These are phyloP conservation scores for Vultur gryphus DNA, from an alignment of 2,797 vertebrate genomes.

Conservation along the genomic window DNA sequence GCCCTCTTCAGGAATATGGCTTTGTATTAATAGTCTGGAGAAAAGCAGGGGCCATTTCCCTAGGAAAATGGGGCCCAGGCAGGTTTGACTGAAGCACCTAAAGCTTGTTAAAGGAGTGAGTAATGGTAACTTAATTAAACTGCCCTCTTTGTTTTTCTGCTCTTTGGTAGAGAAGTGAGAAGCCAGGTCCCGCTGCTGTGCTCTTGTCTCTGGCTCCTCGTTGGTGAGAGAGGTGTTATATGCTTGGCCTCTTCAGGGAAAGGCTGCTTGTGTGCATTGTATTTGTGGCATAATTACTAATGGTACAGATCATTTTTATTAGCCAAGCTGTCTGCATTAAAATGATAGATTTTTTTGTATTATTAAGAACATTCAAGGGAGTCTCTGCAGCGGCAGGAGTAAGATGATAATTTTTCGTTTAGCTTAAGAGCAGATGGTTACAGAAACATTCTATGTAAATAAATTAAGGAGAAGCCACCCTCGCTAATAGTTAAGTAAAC, in stretches of 20 bases:
- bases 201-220: neutral
- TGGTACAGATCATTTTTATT: constrained; percentile 78
- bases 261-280: constrained; percentile 59
- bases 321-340: constrained; percentile 75
- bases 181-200: neutral
- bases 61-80: neutral
- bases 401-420: constrained; percentile 74
- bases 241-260: neutral
- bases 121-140: neutral
- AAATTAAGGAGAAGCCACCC: constrained; percentile 60
- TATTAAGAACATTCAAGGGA: constrained; percentile 72
- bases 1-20: neutral
- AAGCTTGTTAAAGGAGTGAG: neutral
- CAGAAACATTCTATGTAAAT: constrained; percentile 70
- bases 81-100: neutral
- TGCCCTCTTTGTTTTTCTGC: neutral
- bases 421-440: constrained; percentile 76
- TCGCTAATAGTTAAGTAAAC: constrained; percentile 49
- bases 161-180: neutral
- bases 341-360: constrained; percentile 70
- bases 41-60: neutral
- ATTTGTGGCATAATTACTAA: constrained; percentile 74
- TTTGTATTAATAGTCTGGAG: neutral
- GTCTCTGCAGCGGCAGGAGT: constrained; percentile 48
- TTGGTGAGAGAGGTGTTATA: neutral